Conservation (phyloP, 2,797 vertebrate genomes). For the Cercopithecus diana region DNA sequence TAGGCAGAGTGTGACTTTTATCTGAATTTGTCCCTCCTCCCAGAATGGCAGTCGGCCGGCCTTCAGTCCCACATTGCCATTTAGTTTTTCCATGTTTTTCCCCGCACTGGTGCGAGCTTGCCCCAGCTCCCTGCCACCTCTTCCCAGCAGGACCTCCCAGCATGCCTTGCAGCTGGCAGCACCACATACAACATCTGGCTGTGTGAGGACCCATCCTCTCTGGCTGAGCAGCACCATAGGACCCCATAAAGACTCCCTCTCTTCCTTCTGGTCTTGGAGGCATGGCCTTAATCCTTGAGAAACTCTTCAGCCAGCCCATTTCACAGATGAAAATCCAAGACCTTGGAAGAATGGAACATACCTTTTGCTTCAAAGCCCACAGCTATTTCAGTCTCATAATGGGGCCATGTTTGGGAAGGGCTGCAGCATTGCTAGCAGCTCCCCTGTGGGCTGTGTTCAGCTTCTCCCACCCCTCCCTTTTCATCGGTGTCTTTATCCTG, state of each 20-base stretch:
- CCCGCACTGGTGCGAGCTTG: neutral
- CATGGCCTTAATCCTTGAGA: neutral
- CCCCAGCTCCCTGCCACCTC: neutral
- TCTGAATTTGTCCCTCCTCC: neutral
- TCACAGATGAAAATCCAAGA: neutral
- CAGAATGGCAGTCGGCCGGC: neutral
- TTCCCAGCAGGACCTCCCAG: neutral
- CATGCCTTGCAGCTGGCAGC: neutral
- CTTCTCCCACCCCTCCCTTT: neutral
- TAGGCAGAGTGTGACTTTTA: neutral
- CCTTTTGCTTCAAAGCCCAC: neutral
- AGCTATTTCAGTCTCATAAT: rapidly evolving
- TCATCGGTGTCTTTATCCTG: neutral
- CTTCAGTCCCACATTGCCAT: no score
- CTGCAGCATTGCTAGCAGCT: neutral
- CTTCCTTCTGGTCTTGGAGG: neutral
- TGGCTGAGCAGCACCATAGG: neutral
- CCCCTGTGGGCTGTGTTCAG: neutral
- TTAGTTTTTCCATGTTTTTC: neutral
- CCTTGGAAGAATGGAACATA: neutral
- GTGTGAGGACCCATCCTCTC: neutral
- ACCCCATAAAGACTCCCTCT: neutral
- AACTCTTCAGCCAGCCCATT: neutral
- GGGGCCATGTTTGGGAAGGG: neutral
- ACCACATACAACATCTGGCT: neutral